Evolutionary conservation across 2,888 invertebrate species (phyloP), one percentile per base, ranked within the genome.

Genomic region (Melieria omissa): DNA sequence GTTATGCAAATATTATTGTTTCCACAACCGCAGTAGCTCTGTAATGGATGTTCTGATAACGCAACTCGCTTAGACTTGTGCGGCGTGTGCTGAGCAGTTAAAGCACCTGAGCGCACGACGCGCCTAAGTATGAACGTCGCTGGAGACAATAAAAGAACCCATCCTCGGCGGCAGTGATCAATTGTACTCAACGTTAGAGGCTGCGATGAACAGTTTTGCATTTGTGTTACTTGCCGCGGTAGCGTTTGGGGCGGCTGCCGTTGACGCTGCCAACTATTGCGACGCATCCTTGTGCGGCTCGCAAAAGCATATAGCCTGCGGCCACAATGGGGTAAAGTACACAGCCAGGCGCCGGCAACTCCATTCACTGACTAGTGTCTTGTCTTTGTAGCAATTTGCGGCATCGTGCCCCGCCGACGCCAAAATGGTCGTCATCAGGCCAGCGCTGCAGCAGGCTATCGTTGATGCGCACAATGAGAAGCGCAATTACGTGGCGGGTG

Each of bases 401-500:
- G 3, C 70, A 0, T 8, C 16, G 1, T 77, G 77, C 49, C 65
- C 73, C 3, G 0, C 9, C 4, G 16, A 71, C 68, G 71, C 73
- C 1, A 7, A 4, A 10, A 10, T 73, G 54, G 54, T 75, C 0
- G 54, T 54, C 6, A 6, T 67, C 8, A 55, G n/a, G 1, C 46
- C 10, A 4, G 54, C 68, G 0, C 16, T 67, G 47, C 49, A 49
- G 47, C 44, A 62, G 5, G 0, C 57, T 0, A 42, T 78, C 8
- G 54, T 74, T 14, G 10, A 71, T 8, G 52, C 47, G 6, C 75
- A 75, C 41, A 78, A 78, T 58, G 16, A 1, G 0, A 75, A 72
- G 57, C 75, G 77, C 55, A 70, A 78, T 65, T 52, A 71, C 4
- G 62, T 75, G 8, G 76, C 77, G 3, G 70, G 74, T 10, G 75